Evolutionary conservation across 2,113 vertebrate species (phyloP).

Genomic region (Romanogobio albipinnatus): DNA sequence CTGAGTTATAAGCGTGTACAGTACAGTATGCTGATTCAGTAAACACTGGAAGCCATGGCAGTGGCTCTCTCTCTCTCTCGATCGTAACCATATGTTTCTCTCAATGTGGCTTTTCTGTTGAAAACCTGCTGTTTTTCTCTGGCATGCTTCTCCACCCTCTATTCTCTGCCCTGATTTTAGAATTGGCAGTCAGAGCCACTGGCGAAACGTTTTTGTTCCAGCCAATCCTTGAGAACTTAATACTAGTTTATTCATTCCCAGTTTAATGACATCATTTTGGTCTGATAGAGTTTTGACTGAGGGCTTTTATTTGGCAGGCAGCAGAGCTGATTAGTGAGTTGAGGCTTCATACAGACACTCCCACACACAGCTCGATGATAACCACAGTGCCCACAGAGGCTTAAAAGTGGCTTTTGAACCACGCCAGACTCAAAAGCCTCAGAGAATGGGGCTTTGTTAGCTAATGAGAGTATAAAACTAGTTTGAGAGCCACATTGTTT

Average conservation of each 20-base stretch:
- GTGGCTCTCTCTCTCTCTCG: constrained; percentile 46
- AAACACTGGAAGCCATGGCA: constrained; percentile 44
- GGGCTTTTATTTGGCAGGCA: constrained; percentile 62
- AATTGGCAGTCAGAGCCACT: constrained; percentile 69
- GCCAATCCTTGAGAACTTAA: constrained; percentile 70
- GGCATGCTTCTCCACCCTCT: constrained; percentile 45
- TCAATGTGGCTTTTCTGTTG: constrained; percentile 67
- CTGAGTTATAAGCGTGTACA: constrained; percentile 50
- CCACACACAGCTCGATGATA: constrained; percentile 32
- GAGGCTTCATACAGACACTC: constrained; percentile 56
- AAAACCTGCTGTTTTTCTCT: constrained; percentile 69
- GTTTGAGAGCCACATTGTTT: constrained; percentile 71
- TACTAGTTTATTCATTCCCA: constrained; percentile 70
- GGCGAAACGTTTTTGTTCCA: constrained; percentile 63
- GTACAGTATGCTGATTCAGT: constrained; percentile 23
- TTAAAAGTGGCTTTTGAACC: constrained; percentile 43
- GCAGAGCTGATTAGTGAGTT: constrained; percentile 50
- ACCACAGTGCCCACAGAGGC: constrained; percentile 52
- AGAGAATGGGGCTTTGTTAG: constrained; percentile 62
- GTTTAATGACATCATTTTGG: constrained; percentile 73
- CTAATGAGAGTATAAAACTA: constrained; percentile 75
- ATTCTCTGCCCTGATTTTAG: constrained; percentile 66
- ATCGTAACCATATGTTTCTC: constrained; percentile 65
- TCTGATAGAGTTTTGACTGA: constrained; percentile 68
- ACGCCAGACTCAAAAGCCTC: constrained; percentile 15